Percentiles rank a stretch among this genome's conserved stretches.
Conservation (phyloP, 2,888 invertebrate genomes). For the Alloscopus bannaensis region DNA sequence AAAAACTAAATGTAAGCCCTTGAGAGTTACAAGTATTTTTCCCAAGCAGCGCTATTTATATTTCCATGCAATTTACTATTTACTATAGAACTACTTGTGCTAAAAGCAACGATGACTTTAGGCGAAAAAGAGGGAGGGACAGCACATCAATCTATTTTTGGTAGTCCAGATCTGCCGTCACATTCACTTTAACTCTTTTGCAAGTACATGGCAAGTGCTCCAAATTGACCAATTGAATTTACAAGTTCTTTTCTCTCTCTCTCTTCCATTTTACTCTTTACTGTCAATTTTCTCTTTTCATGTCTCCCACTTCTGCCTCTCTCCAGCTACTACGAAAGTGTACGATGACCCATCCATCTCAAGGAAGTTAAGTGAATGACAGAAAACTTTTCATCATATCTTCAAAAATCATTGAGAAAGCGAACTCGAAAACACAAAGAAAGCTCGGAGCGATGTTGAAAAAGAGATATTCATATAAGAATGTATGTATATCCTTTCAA, state of each 20-base stretch:
- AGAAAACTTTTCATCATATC: conserved; percentile 61
- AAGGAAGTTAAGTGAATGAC: conserved; percentile 29
- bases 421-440: conserved; percentile 24
- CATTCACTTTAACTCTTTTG: conserved; percentile 3
- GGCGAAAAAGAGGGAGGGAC: too few species aligned
- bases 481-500: conserved; percentile 2
- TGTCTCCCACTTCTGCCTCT: background rate
- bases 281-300: too few species aligned
- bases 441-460: conserved; percentile 44
- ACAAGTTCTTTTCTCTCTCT: conserved; percentile 45
- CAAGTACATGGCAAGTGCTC: conserved; percentile 21
- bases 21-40: too few species aligned
- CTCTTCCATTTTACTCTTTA: conserved; percentile 21
- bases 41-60: too few species aligned
- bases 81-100: too few species aligned
- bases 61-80: too few species aligned
- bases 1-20: too few species aligned
- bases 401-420: conserved; percentile 51
- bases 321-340: background rate
- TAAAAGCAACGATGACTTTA: too few species aligned
- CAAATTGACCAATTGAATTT: conserved; percentile 55
- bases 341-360: conserved; percentile 22
- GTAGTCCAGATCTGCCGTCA: background rate
- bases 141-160: conserved; percentile 22
- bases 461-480: background rate